phyloP scores from a whole-genome alignment of 2,797 vertebrate genomes.

The Amniataba percoides region DNA sequence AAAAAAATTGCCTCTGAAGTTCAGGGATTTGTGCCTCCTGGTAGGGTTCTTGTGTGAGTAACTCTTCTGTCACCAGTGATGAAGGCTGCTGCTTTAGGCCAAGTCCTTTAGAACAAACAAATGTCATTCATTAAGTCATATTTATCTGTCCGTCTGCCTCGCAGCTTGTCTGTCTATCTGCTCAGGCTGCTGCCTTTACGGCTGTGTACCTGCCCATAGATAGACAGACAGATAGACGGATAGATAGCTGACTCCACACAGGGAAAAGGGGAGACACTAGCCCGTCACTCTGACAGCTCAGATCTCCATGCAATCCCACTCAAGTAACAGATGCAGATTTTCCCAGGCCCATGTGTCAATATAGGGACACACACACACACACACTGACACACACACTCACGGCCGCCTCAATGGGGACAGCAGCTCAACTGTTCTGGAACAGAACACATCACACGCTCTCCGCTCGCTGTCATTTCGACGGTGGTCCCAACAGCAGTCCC shows the following conservation, averaged over 20 bases:
- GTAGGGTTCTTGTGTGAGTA: constrained; percentile 71
- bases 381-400: constrained; percentile 42
- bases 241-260: constrained; percentile 24
- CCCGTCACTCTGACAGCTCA: constrained; percentile 67
- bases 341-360: constrained; percentile 84
- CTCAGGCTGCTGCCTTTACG: constrained; percentile 20
- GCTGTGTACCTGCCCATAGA: constrained; percentile 19
- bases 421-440: constrained; percentile 77
- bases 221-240: constrained; percentile 40
- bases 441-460: constrained; percentile 89
- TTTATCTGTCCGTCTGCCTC: constrained; percentile 50
- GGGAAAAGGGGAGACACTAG: constrained; percentile 40
- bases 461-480: constrained; percentile 87
- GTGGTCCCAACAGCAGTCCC: constrained; percentile 81
- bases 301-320: constrained; percentile 73
- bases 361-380: constrained; percentile 32
- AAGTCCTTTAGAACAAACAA: constrained; percentile 73
- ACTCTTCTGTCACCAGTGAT: constrained; percentile 74
- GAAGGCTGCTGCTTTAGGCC: constrained; percentile 69
- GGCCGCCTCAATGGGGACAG: constrained; percentile 75
- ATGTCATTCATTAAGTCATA: constrained; percentile 73
- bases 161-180: constrained; percentile 33
- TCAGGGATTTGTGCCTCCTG: constrained; percentile 71
- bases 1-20: constrained; percentile 71
- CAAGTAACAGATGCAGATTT: constrained; percentile 90